These are phyloP conservation scores for Aeoliscus strigatus DNA, from an alignment of 2,797 vertebrate species.

Conservation along the genomic window DNA sequence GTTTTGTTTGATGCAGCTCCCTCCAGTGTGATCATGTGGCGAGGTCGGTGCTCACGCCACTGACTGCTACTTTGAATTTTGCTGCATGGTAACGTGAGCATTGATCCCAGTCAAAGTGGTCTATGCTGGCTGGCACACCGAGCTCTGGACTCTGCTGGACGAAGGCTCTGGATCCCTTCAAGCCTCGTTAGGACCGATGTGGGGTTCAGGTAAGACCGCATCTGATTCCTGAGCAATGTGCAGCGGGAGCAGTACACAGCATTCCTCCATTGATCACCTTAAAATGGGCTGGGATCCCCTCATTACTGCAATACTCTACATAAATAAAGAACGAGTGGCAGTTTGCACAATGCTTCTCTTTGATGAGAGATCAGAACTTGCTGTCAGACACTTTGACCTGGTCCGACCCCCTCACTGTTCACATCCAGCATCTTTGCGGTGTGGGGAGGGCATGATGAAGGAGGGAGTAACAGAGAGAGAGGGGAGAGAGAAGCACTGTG, in stretches of 20 bases:
- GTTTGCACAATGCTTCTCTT: constrained; percentile 24
- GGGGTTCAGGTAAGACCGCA: constrained; percentile 67
- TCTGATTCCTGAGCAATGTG: constrained; percentile 14
- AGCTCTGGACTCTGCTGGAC: constrained; percentile 29
- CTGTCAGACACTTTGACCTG: constrained; percentile 18
- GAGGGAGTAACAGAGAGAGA: neutral
- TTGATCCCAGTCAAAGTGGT: constrained; percentile 15
- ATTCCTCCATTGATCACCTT: constrained; percentile 52
- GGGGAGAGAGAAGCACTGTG: neutral
- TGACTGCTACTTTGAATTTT: constrained; percentile 30
- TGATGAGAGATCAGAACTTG: constrained; percentile 34
- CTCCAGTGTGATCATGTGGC: constrained; percentile 36
- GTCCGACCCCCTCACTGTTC: constrained; percentile 34
- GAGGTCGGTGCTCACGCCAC: constrained; percentile 18
- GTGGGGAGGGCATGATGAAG: constrained; percentile 9
- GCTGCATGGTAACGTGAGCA: constrained; percentile 18
- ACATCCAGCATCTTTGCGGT: constrained; percentile 15
- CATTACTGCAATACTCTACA: constrained; percentile 49
- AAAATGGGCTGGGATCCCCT: constrained; percentile 30
- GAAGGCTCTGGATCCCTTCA: constrained; percentile 29
- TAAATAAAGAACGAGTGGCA: constrained; percentile 33
- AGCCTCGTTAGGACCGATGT: constrained; percentile 52
- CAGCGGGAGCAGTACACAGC: constrained; percentile 13
- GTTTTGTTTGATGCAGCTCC: constrained; percentile 46
- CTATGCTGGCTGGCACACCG: constrained; percentile 35